Percentiles rank a stretch among this genome's conserved stretches.
Evolutionary conservation across 2,113 vertebrate species (phyloP).

Genomic region (Gymnorhina tibicen): DNA sequence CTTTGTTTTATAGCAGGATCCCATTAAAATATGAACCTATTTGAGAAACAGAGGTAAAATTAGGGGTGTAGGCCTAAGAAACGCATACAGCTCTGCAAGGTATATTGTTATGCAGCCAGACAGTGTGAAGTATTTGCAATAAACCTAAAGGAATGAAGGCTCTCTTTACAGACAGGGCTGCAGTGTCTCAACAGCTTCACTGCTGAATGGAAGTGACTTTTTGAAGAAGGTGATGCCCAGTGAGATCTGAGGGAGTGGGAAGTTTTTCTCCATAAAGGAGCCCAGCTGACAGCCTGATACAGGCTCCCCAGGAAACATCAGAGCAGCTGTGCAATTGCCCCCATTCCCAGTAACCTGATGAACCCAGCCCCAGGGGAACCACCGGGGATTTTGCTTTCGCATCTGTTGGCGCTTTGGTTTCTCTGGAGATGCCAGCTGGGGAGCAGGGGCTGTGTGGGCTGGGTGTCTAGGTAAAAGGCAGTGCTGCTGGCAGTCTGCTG

Average conservation of each 20-base stretch:
- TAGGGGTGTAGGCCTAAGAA: background rate
- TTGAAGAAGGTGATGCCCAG: background rate
- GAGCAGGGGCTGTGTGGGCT: background rate
- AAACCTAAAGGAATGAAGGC: background rate
- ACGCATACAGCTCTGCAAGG: background rate
- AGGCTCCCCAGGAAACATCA: background rate
- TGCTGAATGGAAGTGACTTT: background rate
- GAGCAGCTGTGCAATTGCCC: constrained; percentile 13
- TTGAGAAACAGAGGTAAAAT: background rate
- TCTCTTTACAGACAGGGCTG: background rate
- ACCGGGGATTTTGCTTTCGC: background rate
- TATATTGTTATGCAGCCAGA: background rate
- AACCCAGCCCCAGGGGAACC: background rate
- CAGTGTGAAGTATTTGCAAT: background rate
- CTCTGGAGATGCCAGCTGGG: constrained; percentile 10
- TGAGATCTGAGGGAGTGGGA: background rate
- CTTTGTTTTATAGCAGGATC: constrained; percentile 99
- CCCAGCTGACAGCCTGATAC: background rate
- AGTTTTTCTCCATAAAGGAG: background rate
- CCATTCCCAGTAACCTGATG: background rate
- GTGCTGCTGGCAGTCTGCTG: background rate
- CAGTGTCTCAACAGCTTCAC: background rate
- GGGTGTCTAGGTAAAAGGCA: background rate
- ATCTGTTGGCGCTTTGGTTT: background rate
- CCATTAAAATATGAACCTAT: constrained; percentile 98